Evolutionary conservation across 2,797 vertebrate species (phyloP).

Genomic region (Clarias platycephalus): DNA sequence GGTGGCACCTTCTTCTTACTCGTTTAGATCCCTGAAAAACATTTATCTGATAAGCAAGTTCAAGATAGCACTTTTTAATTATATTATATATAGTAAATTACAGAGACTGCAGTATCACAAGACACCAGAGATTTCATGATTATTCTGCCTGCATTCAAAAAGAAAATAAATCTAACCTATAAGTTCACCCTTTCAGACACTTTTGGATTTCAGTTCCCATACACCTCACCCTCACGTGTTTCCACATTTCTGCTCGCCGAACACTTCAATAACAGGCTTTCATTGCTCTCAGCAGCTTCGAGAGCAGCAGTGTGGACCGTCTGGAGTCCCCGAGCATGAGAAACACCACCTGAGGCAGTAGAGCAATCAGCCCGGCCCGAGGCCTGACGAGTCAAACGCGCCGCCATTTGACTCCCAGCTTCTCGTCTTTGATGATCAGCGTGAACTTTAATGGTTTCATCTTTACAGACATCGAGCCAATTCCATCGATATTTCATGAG

Average conservation of each 20-base stretch:
- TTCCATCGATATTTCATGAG: constrained; percentile 31
- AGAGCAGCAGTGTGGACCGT: neutral
- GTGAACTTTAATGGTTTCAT: constrained; percentile 16
- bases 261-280: neutral
- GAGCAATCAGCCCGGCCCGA: neutral
- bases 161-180: neutral
- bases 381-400: neutral
- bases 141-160: neutral
- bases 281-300: neutral
- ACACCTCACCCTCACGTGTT: neutral
- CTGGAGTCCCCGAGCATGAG: constrained; percentile 10
- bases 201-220: neutral
- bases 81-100: neutral
- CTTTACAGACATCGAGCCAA: neutral
- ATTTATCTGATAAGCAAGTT: neutral
- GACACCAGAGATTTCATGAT: neutral
- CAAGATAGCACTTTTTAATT: neutral
- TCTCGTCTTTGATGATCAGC: constrained; percentile 7
- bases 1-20: neutral
- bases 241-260: neutral
- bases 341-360: constrained; percentile 16
- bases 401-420: neutral
- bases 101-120: neutral
- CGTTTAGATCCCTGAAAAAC: neutral
- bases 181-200: neutral